Evolutionary conservation across 2,888 invertebrate species (phyloP), one percentile per base, ranked within the genome.

Genomic region (Alloplasta piceator): DNA sequence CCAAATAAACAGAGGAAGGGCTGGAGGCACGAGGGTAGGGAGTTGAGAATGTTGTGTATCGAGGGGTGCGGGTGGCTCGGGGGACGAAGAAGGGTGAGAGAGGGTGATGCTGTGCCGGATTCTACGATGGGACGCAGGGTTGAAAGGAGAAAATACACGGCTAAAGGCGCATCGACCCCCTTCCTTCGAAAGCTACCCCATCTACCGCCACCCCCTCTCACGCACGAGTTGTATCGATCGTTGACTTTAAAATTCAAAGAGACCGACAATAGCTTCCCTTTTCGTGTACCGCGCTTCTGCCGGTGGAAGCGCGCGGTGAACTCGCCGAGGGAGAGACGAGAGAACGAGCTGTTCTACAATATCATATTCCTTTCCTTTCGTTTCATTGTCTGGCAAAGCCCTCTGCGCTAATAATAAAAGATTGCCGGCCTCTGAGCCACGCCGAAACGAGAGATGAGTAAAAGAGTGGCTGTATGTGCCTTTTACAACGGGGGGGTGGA

Each of bases 221-320:
- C 71, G 26, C 26, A 50, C 89, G 87, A 88, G 91, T 88, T 87
- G 89, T 91, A 91, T 91, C 91, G 91, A 91, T 91, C 91, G 91
- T 87, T 90, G 92, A 92, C 92, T 92, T 92, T 91, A 92, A 92
- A 92, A 92, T 92, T 92, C 92, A 92, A 92, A 92, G 92, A 91
- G 92, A 92, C 92, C 92, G 92, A 92, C 92, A 92, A 92, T 92
- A 91, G 92, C 92, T 91, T 91, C 90, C 90, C 91, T 87, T 82
- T 88, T 80, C 58, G 74, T 61, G 72, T 74, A 75, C 68, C 36
- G 63, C 50, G 48, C 60, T 52, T 50, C 50, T 50, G 38, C 60
- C 39, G 38, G 38, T 39, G 61, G 14, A 14, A 43, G 60, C 6
- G 36, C 12, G 50, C 14, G 50, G 50, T 5, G 43, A 43, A 43